Percentiles rank a stretch among this genome's conserved stretches.
Evolutionary conservation across 1,140 invertebrate species (phyloP).

Genomic region (Pomacea maculata): DNA sequence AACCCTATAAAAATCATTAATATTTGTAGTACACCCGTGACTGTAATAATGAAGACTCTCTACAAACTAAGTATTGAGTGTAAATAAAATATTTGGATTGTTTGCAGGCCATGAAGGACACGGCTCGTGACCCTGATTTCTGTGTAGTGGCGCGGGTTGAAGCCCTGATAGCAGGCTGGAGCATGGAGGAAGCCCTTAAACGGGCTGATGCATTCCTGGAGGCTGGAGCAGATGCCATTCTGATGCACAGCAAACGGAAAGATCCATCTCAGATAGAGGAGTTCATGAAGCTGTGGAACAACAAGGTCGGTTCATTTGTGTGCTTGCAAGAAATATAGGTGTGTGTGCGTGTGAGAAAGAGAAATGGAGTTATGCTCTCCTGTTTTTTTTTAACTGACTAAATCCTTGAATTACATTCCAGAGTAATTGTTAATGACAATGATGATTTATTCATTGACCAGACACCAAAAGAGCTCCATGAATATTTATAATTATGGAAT

Average conservation of each 20-base stretch:
- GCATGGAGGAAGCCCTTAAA: slow-evolving; percentile 65
- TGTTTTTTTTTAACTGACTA: not conserved
- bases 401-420: not conserved
- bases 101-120: slow-evolving; percentile 66
- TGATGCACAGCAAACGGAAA: slow-evolving; percentile 68
- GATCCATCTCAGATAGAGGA: slow-evolving; percentile 66
- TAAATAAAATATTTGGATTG: not conserved
- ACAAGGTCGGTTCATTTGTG: slow-evolving; percentile 44
- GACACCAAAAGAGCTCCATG: too few relatives aligned
- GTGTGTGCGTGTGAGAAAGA: not conserved
- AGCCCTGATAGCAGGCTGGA: slow-evolving; percentile 68
- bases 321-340: not conserved
- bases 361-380: not conserved
- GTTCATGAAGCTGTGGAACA: slow-evolving; percentile 68
- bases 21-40: too few relatives aligned
- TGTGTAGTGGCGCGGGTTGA: slow-evolving; percentile 67
- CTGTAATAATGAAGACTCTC: too few relatives aligned
- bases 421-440: not conserved
- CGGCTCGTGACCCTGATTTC: slow-evolving; percentile 66
- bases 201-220: slow-evolving; percentile 66
- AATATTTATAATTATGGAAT: too few relatives aligned
- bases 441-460: too few relatives aligned
- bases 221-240: slow-evolving; percentile 67
- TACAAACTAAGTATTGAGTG: too few relatives aligned
- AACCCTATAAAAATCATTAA: too few relatives aligned